A percentile compares a stretch with the other conserved stretches of the same genome.
Conservation (phyloP, 1,140 invertebrate genomes). For the Diabrotica undecimpunctata region DNA sequence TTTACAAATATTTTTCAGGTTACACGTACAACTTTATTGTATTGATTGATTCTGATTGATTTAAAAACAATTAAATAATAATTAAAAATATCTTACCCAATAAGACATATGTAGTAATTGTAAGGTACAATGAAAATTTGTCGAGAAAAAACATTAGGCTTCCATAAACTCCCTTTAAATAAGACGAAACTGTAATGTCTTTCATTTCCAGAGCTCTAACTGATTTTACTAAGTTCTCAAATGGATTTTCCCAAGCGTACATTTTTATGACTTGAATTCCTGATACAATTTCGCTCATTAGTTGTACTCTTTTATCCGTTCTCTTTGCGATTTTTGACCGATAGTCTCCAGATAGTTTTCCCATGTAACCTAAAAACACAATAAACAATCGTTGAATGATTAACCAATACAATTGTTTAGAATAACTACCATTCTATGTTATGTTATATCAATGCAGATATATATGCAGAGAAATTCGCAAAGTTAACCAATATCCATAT, state of each 20-base stretch:
- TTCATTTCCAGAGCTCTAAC: slow-evolving; percentile 62
- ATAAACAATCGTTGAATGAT: no score
- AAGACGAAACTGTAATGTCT: slow-evolving; percentile 63
- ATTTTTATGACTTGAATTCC: slow-evolving; percentile 77
- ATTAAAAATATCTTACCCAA: slow-evolving; percentile 41
- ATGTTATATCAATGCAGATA: no score
- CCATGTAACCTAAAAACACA: slow-evolving; percentile 49
- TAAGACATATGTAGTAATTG: slow-evolving; percentile 65
- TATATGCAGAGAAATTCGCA: no score
- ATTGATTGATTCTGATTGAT: no score
- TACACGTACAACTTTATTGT: no score
- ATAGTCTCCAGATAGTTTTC: slow-evolving; percentile 52
- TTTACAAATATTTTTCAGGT: no score
- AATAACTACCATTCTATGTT: no score
- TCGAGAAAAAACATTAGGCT: slow-evolving; percentile 68
- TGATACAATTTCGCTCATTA: slow-evolving; percentile 77
- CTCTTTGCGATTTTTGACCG: slow-evolving; percentile 56
- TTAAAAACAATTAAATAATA: no score
- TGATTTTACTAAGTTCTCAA: slow-evolving; percentile 54
- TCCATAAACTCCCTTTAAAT: slow-evolving; percentile 68
- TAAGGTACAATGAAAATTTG: slow-evolving; percentile 69
- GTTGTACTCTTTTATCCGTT: slow-evolving; percentile 69
- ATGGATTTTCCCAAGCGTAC: slow-evolving; percentile 75
- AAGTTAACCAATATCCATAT: no score
- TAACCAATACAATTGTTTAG: no score